These are phyloP conservation scores for Corella eumyota DNA, from an alignment of 23 tunicate species.

Conservation along the genomic window DNA sequence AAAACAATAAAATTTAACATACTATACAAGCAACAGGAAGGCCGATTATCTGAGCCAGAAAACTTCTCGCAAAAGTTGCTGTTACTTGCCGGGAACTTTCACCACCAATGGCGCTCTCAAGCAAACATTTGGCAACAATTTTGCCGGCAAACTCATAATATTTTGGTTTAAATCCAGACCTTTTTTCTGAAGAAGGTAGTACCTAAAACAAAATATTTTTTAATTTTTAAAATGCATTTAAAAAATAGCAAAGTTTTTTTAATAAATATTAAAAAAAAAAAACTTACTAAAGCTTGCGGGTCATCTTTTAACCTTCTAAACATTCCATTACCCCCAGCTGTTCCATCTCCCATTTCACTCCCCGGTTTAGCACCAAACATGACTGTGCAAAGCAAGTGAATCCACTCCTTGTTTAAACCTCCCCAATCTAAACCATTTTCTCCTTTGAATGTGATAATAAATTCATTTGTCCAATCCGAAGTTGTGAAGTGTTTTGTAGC, in stretches of 20 bases:
- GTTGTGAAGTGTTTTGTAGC: constrained; percentile 40
- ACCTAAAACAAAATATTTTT: no score
- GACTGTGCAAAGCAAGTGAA: constrained; percentile 47
- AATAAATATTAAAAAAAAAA: background rate
- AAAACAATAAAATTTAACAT: no score
- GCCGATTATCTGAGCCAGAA: constrained; percentile 82
- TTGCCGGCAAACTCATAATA: constrained; percentile 87
- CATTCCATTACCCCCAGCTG: constrained; percentile 19
- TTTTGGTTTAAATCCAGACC: constrained; percentile 50
- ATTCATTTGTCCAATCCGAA: constrained; percentile 40
- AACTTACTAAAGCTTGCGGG: constrained; percentile 71
- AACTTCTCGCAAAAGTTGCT: constrained; percentile 72
- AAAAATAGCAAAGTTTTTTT: background rate
- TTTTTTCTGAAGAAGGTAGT: constrained; percentile 17
- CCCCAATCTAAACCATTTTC: constrained; percentile 89
- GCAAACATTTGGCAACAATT: constrained; percentile 72
- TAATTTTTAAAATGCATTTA: background rate
- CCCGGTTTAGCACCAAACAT: constrained; percentile 36
- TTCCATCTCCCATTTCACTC: constrained; percentile 11
- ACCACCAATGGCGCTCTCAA: constrained; percentile 57
- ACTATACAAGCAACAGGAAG: constrained; percentile 75
- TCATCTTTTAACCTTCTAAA: constrained; percentile 78
- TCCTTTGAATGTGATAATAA: constrained; percentile 36
- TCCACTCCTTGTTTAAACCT: constrained; percentile 82
- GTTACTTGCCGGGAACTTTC: constrained; percentile 35